Evolutionary conservation across 2,113 vertebrate species (phyloP).

Genomic region (Todiramphus saurophagus): DNA sequence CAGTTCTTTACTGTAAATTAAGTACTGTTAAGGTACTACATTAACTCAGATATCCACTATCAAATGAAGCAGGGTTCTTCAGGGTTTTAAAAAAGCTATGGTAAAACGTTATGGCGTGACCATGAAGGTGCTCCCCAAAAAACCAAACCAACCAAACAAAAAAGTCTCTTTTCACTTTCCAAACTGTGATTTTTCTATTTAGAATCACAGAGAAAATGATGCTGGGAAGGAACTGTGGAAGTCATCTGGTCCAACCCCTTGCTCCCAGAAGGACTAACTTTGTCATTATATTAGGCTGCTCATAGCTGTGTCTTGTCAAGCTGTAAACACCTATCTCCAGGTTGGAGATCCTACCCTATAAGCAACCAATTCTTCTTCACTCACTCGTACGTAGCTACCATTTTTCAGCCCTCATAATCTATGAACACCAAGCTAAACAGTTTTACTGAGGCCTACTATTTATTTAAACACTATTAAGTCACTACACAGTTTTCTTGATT

Average conservation of each 20-base stretch:
- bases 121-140: background rate
- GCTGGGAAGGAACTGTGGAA: background rate
- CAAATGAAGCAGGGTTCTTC: background rate
- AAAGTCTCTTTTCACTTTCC: background rate
- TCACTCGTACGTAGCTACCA: background rate
- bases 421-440: background rate
- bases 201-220: background rate
- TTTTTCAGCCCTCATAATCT: background rate
- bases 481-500: background rate
- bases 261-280: background rate
- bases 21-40: background rate
- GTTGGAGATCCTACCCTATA: background rate
- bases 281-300: background rate
- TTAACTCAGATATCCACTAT: background rate
- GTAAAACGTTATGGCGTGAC: background rate
- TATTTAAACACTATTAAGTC: background rate
- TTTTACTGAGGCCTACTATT: background rate
- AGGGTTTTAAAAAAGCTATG: background rate
- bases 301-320: background rate
- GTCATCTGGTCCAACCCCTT: background rate
- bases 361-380: background rate
- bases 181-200: background rate
- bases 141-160: background rate
- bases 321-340: background rate
- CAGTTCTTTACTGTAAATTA: background rate